phyloP scores from a whole-genome alignment of 53 echinoderm and acorn worm species.

The Astropecten irregularis region DNA sequence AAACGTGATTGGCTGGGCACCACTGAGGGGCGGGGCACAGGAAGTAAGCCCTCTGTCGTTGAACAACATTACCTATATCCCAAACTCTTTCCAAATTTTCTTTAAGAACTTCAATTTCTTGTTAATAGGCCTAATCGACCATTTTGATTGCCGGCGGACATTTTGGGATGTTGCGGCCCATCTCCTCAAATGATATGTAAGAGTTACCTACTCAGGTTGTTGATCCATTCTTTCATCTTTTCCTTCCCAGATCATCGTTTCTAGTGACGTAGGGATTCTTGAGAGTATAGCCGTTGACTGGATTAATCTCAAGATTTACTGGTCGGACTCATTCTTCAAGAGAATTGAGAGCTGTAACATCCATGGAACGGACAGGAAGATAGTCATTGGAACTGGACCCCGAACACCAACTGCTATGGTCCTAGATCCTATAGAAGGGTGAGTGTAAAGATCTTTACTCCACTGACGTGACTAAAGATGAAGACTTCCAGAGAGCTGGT shows the following conservation, averaged over 20 bases:
- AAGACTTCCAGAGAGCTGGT: too few relatives aligned
- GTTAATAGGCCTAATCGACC: too few relatives aligned
- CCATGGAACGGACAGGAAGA: conserved; percentile 63
- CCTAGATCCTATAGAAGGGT: conserved; percentile 82
- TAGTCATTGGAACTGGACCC: conserved; percentile 55
- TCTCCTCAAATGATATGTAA: too few relatives aligned
- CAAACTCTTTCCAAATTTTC: background rate
- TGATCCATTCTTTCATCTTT: too few relatives aligned
- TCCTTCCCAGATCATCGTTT: conserved; percentile 59
- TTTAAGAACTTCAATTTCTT: too few relatives aligned
- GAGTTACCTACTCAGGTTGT: too few relatives aligned
- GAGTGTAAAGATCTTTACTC: too few relatives aligned
- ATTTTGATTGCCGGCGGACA: too few relatives aligned
- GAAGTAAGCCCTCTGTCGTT: conserved; percentile 47
- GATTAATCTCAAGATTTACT: conserved; percentile 74
- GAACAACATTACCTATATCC: too few relatives aligned
- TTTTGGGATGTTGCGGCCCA: too few relatives aligned
- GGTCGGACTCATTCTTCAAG: conserved; percentile 68
- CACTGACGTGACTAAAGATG: too few relatives aligned
- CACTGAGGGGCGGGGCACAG: conserved; percentile 51
- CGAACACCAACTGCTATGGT: conserved; percentile 73
- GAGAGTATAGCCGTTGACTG: conserved; percentile 80
- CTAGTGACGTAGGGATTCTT: conserved; percentile 23
- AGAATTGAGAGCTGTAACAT: conserved; percentile 68
- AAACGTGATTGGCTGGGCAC: conserved; percentile 64